Evolutionary conservation across 2,113 vertebrate genomes (phyloP), one percentile per base, ranked within the genome.

Genomic region (Electrona antarctica): DNA sequence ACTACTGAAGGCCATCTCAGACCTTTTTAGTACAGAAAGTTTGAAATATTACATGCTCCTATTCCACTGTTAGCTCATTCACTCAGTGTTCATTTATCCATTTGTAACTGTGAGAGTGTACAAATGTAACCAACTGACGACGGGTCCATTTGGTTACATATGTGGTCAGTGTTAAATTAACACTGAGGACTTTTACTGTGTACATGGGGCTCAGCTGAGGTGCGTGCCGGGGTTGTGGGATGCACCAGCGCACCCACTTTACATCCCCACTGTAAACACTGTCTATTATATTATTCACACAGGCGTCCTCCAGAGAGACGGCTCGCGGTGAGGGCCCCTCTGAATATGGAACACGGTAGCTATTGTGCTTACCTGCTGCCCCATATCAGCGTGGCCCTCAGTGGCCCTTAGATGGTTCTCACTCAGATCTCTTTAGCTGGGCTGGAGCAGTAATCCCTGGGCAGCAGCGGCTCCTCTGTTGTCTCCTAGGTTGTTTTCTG

Each of bases 401-500:
- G 77, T 81, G 86, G 85, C 89, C 89, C 82, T 88, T 83, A 88
- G 87, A 88, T 85, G 84, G 78, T 88, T 85, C 88, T 84, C 80
- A 80, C 88, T 89, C 86, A 81, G 87, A 87, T 90, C 89, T 91
- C 92, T 91, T 93, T 92, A 92, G 90, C 84, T 84, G 82, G 86
- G 80, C 83, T 88, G 88, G 74, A 90, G 88, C 33, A 87, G 86
- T 93, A 93, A 94, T 93, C 92, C 91, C 85, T 80, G 88, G 89
- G 82, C 85, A 88, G 89, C 81, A 90, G 71, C 86, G 85, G 91
- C 78, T 92, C 89, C 93, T 92, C 89, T 93, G 92, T 93, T 94
- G 94, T 95, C 93, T 95, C 94, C 93, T n/a, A 83, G 94, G 92
- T 93, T 97, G 94, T 96, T 97, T 96, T 93, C 92, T 95, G 94